A percentile compares a stretch with the other conserved stretches of the same genome.
These are phyloP conservation scores for Drosophila kanekoi DNA, from an alignment of 2,888 invertebrate species.

Conservation along the genomic window DNA sequence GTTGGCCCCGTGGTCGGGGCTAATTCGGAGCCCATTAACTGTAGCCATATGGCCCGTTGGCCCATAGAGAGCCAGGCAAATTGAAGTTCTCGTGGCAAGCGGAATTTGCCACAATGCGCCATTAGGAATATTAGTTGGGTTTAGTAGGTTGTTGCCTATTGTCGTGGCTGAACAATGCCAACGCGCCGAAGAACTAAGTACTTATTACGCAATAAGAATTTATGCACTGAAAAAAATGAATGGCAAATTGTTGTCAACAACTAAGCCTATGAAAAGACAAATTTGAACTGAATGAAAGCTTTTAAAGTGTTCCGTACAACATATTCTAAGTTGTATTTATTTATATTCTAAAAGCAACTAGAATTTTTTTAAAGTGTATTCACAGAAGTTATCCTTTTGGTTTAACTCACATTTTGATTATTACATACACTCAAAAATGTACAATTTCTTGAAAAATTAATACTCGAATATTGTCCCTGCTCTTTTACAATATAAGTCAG, in stretches of 20 bases:
- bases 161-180: constrained; percentile 47
- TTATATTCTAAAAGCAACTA: no score
- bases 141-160: constrained; percentile 40
- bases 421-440: background rate
- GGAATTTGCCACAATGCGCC: constrained; percentile 47
- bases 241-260: no score
- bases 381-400: no score
- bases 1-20: constrained; percentile 8
- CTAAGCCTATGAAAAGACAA: no score
- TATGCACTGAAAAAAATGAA: constrained; percentile 32
- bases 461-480: background rate
- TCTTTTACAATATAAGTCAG: background rate
- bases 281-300: no score
- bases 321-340: no score
- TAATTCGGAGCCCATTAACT: constrained; percentile 38
- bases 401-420: background rate
- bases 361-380: no score
- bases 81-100: constrained; percentile 48
- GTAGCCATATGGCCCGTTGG: constrained; percentile 42
- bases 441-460: background rate
- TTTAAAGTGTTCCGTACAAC: no score
- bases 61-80: constrained; percentile 40
- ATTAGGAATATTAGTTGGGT: constrained; percentile 50
- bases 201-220: constrained; percentile 42
- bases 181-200: constrained; percentile 28